Evolutionary conservation across 2,113 vertebrate species (phyloP).

Genomic region (Calyptomena viridis): DNA sequence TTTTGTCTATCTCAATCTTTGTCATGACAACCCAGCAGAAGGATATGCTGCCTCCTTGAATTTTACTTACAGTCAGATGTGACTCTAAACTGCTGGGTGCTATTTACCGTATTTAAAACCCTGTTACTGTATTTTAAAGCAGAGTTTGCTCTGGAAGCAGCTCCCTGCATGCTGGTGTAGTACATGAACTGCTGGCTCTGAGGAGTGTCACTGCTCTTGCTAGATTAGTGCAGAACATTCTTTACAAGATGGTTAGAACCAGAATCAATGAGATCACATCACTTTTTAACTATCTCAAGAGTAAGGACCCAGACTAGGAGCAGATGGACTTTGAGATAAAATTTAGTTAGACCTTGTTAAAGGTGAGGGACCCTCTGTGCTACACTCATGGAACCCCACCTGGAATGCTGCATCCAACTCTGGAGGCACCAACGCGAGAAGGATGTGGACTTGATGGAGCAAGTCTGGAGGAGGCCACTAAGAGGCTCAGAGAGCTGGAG

Average conservation of each 20-base stretch:
- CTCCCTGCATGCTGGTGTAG: not conserved
- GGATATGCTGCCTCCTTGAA: not conserved
- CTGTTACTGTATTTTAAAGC: not conserved
- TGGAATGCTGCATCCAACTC: not conserved
- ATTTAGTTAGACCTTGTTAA: not conserved
- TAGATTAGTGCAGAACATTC: not conserved
- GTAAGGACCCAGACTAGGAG: too few relatives aligned
- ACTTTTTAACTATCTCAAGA: not conserved
- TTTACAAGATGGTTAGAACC: not conserved
- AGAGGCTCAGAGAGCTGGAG: not conserved
- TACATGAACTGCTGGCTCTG: rapidly evolving
- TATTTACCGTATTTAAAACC: not conserved
- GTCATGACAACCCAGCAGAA: not conserved
- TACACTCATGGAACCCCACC: not conserved
- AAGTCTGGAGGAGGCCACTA: not conserved
- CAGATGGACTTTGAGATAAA: not conserved
- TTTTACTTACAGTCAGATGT: not conserved
- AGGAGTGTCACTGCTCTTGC: not conserved
- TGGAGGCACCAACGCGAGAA: not conserved
- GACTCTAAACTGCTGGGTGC: not conserved
- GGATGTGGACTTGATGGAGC: not conserved
- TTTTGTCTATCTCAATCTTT: not conserved
- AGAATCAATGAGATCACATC: not conserved
- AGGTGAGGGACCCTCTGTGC: too few relatives aligned
- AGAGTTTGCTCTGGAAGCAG: not conserved